Conservation (phyloP, 2,797 vertebrate genomes). For the Phyllotis vaccarum region DNA sequence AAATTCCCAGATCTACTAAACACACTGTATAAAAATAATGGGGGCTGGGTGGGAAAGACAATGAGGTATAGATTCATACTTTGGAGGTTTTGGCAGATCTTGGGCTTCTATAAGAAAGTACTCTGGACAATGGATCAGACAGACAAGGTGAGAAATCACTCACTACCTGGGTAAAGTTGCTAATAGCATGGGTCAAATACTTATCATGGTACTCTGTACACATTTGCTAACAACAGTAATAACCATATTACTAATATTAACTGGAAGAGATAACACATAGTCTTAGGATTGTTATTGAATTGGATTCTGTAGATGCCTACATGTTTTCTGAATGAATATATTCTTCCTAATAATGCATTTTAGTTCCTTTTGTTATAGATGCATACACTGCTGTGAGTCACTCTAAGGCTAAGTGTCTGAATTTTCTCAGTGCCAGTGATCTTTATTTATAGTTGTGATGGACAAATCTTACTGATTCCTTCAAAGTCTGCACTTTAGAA, state of each 20-base stretch:
- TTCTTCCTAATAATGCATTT: background rate
- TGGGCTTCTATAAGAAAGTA: background rate
- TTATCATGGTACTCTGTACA: background rate
- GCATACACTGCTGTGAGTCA: background rate
- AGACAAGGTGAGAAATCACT: conserved; percentile 1
- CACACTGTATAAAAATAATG: background rate
- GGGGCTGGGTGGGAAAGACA: background rate
- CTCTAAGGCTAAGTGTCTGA: background rate
- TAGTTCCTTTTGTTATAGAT: background rate
- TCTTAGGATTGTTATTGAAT: background rate
- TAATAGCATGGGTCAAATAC: conserved; percentile 14
- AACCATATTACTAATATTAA: conserved; percentile 18
- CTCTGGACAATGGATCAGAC: background rate
- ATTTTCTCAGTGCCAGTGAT: background rate
- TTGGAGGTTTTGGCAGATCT: background rate
- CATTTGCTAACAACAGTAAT: background rate
- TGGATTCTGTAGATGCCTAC: background rate
- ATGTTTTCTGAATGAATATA: background rate
- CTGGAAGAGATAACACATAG: background rate
- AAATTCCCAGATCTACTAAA: background rate
- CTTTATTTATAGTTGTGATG: conserved; percentile 56
- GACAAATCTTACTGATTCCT: conserved; percentile 74
- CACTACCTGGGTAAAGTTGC: background rate
- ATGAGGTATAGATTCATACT: background rate
- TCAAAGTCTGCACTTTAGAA: conserved; percentile 74